phyloP scores from a whole-genome alignment of 2,888 invertebrate genomes.

The Calliopum simillimum region DNA sequence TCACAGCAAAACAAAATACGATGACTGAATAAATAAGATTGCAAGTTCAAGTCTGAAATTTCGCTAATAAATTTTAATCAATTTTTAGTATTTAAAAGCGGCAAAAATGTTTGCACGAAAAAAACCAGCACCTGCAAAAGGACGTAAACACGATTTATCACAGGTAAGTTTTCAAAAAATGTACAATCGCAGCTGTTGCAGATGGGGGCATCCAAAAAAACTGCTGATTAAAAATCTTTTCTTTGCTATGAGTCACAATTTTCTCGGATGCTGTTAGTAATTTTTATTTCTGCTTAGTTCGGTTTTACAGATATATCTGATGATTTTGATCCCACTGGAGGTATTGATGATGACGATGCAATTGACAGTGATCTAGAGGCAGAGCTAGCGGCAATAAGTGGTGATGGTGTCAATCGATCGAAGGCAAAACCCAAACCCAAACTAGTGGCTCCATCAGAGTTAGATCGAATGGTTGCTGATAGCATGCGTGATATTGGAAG shows the following conservation, averaged over 20 bases:
- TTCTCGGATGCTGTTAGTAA: slow-evolving; percentile 21
- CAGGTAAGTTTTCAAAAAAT: slow-evolving; percentile 56
- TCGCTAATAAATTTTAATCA: neutral
- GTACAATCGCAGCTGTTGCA: too few relatives aligned
- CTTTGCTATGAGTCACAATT: slow-evolving; percentile 53
- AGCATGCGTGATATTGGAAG: slow-evolving; percentile 82
- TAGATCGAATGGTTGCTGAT: slow-evolving; percentile 82
- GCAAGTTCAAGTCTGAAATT: neutral
- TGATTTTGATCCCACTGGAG: slow-evolving; percentile 72
- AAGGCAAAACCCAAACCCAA: slow-evolving; percentile 60
- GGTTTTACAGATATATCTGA: slow-evolving; percentile 81
- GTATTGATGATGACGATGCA: slow-evolving; percentile 68
- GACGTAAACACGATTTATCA: slow-evolving; percentile 61
- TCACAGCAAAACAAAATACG: neutral
- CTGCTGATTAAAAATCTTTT: neutral
- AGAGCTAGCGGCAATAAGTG: slow-evolving; percentile 80
- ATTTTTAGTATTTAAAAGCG: neutral
- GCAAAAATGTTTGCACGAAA: slow-evolving; percentile 61
- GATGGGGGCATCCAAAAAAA: neutral
- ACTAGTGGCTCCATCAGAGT: slow-evolving; percentile 70
- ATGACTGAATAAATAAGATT: neutral
- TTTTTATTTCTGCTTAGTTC: slow-evolving; percentile 70
- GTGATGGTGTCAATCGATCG: slow-evolving; percentile 65
- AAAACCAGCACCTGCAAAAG: slow-evolving; percentile 59
- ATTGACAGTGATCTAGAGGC: slow-evolving; percentile 88